Evolutionary conservation across 1,140 invertebrate species (phyloP).

Genomic region (Drosophila baimaii): DNA sequence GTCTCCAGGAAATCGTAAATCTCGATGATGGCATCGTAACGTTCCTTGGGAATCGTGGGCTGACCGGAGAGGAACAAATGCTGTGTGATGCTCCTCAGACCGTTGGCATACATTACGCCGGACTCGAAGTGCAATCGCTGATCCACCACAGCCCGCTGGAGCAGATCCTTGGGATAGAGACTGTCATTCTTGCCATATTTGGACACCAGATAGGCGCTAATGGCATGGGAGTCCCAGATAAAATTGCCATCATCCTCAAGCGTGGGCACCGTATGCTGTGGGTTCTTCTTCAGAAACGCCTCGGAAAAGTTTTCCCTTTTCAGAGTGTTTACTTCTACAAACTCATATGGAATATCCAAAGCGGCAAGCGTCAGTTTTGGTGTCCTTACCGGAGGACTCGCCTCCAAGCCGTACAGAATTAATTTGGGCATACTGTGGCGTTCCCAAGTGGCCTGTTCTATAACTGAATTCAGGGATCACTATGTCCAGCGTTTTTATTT

Average conservation of each 20-base stretch:
- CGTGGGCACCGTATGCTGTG: conserved; percentile 82
- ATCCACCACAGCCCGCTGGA: conserved; percentile 86
- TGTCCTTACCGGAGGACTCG: conserved; percentile 85
- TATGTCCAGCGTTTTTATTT: background rate
- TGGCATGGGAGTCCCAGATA: conserved; percentile 82
- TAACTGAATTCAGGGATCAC: conserved; percentile 3
- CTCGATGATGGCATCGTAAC: conserved; percentile 82
- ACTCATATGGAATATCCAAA: conserved; percentile 83
- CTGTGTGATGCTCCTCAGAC: conserved; percentile 83
- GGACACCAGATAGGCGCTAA: conserved; percentile 85
- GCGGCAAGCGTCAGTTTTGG: conserved; percentile 84
- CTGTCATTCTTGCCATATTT: conserved; percentile 86
- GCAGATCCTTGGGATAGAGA: conserved; percentile 86
- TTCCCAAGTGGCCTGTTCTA: background rate
- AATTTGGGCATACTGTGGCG: conserved; percentile 62
- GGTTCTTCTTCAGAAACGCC: conserved; percentile 86
- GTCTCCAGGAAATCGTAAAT: conserved; percentile 85
- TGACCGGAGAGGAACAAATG: conserved; percentile 85
- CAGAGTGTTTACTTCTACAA: conserved; percentile 85
- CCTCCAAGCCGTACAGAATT: conserved; percentile 67
- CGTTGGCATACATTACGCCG: conserved; percentile 86
- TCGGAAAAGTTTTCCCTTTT: conserved; percentile 87
- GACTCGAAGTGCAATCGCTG: conserved; percentile 87
- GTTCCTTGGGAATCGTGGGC: conserved; percentile 48
- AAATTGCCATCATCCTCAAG: conserved; percentile 66